Conservation (phyloP, 2,113 vertebrate genomes). For the Porphyrio hochstetteri region DNA sequence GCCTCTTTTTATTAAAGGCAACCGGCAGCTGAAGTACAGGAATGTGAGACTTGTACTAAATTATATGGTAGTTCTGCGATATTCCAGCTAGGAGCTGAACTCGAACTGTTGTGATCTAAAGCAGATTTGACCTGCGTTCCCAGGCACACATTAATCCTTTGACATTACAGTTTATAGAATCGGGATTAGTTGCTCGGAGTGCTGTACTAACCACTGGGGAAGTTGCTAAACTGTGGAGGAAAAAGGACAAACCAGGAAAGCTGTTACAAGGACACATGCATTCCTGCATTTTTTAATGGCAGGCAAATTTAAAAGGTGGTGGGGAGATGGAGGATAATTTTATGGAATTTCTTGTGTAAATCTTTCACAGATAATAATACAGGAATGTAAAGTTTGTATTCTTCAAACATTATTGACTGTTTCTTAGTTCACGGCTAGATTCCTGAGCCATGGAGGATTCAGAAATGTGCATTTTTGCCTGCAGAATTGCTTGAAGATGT, state of each 20-base stretch:
- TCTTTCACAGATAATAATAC: background rate
- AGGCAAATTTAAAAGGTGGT: background rate
- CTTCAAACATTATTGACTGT: background rate
- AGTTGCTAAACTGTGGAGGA: constrained; percentile 19
- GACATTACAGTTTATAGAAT: constrained; percentile 54
- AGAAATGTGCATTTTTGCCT: background rate
- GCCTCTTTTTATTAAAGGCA: constrained; percentile 59
- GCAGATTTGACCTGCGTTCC: constrained; percentile 58
- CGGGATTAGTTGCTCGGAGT: constrained; percentile 58
- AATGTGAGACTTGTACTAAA: constrained; percentile 56
- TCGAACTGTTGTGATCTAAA: constrained; percentile 64
- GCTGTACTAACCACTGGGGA: constrained; percentile 14
- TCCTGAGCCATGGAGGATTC: background rate
- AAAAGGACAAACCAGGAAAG: constrained; percentile 19
- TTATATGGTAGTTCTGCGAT: constrained; percentile 60
- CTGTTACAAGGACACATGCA: background rate
- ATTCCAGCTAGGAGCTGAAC: constrained; percentile 55
- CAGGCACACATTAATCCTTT: constrained; percentile 56
- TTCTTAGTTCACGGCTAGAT: background rate
- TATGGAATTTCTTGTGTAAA: background rate
- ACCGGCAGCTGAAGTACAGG: constrained; percentile 42
- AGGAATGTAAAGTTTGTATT: background rate
- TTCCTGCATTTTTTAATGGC: constrained; percentile 5
- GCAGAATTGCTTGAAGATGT: background rate
- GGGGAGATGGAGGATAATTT: background rate